Conservation (phyloP, 2,113 vertebrate species). For the Lophotis ruficrista region DNA sequence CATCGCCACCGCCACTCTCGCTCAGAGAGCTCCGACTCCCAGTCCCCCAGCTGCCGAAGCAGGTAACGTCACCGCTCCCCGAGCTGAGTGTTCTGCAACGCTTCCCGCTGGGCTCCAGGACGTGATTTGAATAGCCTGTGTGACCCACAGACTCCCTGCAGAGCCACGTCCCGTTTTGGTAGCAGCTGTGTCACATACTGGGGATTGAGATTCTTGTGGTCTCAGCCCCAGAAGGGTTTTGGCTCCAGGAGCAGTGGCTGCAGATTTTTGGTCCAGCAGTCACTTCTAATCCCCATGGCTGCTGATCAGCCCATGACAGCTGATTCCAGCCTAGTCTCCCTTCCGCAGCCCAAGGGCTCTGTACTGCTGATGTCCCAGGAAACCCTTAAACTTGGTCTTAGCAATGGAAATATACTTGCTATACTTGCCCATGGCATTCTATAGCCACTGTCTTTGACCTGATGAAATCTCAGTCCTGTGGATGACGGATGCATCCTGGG, state of each 20-base stretch:
- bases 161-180: neutral
- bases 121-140: neutral
- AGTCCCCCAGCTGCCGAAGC: conserved; percentile 79
- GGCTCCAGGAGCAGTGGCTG: neutral
- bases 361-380: neutral
- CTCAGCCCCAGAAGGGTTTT: neutral
- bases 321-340: neutral
- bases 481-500: conserved; percentile 14
- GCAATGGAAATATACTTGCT: neutral
- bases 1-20: conserved; percentile 79
- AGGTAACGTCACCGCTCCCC: conserved; percentile 69
- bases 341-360: conserved; percentile 14
- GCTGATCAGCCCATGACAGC: neutral
- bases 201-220: neutral
- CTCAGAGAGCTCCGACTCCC: conserved; percentile 81
- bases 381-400: neutral
- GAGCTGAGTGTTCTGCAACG: rapidly evolving
- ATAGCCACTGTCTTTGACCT: conserved; percentile 18
- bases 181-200: neutral
- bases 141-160: neutral
- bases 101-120: neutral
- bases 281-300: neutral
- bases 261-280: neutral
- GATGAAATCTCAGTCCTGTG: conserved; percentile 31
- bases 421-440: neutral